Conservation (phyloP, 37 sponge, comb jelly and placozoan species). For the Oscarella lobularis region DNA sequence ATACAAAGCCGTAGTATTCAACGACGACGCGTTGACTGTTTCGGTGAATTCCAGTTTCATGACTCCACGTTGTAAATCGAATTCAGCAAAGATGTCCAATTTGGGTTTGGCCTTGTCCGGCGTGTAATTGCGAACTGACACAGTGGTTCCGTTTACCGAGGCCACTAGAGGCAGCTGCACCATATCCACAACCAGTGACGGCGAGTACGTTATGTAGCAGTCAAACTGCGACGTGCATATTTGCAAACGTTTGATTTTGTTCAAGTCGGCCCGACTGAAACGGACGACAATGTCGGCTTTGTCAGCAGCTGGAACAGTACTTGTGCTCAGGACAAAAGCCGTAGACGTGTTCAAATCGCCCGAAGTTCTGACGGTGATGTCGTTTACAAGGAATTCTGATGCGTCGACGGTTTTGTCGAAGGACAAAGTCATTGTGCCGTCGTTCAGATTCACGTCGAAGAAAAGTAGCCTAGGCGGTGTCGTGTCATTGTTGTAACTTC, state of each 20-base stretch:
- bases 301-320: slow-evolving; percentile 9
- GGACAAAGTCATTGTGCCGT: slow-evolving; percentile 42
- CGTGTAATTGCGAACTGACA: slow-evolving; percentile 30
- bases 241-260: slow-evolving; percentile 21
- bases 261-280: slow-evolving; percentile 29
- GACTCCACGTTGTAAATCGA: slow-evolving; percentile 48
- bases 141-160: slow-evolving; percentile 9
- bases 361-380: slow-evolving; percentile 22
- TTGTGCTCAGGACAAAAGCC: slow-evolving; percentile 16
- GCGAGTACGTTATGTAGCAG: slow-evolving; percentile 44
- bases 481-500: slow-evolving; percentile 20
- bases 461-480: slow-evolving; percentile 36
- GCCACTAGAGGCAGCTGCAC: slow-evolving; percentile 14
- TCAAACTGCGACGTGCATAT: slow-evolving; percentile 19
- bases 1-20: slow-evolving; percentile 40
- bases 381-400: slow-evolving; percentile 41
- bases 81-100: slow-evolving; percentile 48
- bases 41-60: slow-evolving; percentile 54
- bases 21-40: slow-evolving; percentile 37
- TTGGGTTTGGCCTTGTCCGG: slow-evolving; percentile 41
- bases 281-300: slow-evolving; percentile 23
- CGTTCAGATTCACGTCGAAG: slow-evolving; percentile 43
- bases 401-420: slow-evolving; percentile 65
- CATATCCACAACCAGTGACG: slow-evolving; percentile 25
- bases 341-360: background rate